phyloP scores from a whole-genome alignment of 2,797 vertebrate genomes.

The Okamejei kenojei region DNA sequence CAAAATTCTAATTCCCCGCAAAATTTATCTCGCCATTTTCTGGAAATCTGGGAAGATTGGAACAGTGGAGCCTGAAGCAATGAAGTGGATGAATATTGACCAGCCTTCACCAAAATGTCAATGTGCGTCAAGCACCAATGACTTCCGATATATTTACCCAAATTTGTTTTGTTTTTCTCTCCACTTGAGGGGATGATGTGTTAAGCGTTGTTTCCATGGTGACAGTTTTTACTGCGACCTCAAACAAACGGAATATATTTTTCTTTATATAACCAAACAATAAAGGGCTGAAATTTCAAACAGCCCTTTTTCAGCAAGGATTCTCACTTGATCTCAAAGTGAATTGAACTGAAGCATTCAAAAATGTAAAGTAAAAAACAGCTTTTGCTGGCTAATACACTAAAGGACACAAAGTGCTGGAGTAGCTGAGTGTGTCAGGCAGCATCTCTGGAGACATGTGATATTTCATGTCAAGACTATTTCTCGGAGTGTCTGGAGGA shows the following conservation, averaged over 20 bases:
- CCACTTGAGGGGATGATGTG: background rate
- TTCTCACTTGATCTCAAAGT: background rate
- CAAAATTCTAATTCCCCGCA: background rate
- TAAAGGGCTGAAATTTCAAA: background rate
- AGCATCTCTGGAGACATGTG: no score
- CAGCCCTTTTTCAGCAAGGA: background rate
- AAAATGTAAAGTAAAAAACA: no score
- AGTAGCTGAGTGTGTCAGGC: no score
- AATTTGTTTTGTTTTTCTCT: background rate
- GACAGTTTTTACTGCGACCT: background rate
- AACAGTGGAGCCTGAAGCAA: background rate
- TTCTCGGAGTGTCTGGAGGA: no score
- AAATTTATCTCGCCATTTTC: background rate
- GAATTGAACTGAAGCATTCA: background rate
- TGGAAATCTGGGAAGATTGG: constrained; percentile 8
- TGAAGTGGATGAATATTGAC: background rate
- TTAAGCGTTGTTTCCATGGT: background rate
- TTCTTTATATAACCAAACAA: background rate
- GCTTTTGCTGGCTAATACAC: no score
- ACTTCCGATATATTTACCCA: constrained; percentile 8
- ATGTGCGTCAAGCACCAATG: constrained; percentile 3
- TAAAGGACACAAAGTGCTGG: no score
- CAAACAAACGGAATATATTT: background rate
- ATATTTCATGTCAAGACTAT: no score
- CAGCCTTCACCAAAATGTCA: background rate